Conservation (phyloP, 2,113 vertebrate genomes). For the Pavo muticus region DNA sequence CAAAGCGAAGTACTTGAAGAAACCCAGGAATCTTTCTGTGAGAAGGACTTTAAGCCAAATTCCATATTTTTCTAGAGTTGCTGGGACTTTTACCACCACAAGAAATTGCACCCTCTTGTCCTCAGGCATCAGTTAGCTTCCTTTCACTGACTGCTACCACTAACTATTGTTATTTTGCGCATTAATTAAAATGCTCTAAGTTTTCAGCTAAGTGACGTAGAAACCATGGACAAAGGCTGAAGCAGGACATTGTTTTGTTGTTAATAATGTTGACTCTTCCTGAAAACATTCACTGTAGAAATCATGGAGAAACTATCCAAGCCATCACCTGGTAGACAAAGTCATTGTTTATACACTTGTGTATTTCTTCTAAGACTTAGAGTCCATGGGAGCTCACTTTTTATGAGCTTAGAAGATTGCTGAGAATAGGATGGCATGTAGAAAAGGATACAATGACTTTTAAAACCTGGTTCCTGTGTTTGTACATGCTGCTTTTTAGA, state of each 20-base stretch:
- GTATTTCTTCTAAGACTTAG: not conserved
- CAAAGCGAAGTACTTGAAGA: not conserved
- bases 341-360: not conserved
- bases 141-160: not conserved
- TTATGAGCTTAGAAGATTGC: not conserved
- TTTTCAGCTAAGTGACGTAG: not conserved
- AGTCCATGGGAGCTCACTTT: not conserved
- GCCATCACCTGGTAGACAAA: not conserved
- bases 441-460: not conserved
- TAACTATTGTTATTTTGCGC: not conserved
- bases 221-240: not conserved
- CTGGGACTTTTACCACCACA: not conserved
- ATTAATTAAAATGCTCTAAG: not conserved
- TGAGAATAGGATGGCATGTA: not conserved
- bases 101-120: not conserved
- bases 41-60: not conserved
- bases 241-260: not conserved
- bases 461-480: not conserved
- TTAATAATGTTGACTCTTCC: not conserved
- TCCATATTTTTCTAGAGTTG: not conserved
- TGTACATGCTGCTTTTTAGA: not conserved
- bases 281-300: not conserved
- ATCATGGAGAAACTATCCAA: not conserved
- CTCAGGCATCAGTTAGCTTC: not conserved
- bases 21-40: not conserved